Base-by-base conservation (phyloP, 2,113 vertebrate genomes). In the Sprattus sprattus region DNA sequence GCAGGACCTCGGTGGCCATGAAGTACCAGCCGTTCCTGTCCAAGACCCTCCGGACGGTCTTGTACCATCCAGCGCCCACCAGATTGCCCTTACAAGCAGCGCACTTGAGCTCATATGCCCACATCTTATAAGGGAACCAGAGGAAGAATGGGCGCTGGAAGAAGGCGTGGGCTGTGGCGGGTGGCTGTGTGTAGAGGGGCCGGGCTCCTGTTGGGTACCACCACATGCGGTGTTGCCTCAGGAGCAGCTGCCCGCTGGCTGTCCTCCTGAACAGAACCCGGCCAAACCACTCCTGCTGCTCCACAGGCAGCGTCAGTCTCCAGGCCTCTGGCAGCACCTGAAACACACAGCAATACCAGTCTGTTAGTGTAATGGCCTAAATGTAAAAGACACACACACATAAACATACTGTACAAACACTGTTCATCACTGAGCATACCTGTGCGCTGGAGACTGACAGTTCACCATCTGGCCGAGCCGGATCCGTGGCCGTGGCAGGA, bases 21-120 rank as follows among this genome's bases (percentile, higher is more conserved):
- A 83, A 88, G 82, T 82, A 88, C 87, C 87, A 88, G n/a, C 87
- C 84, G 2, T 75, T 80, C 47, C 50, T 28, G 82, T 88, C 82
- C 49, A 85, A 83, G 47, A 88, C 82, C 45, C 81, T 86, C 8
- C 81, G 60, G 60, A 85, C 81, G 2, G 50, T 85, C 60, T 83
- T 32, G 64, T 80, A 83, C 5, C 85, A 20, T 4, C 83, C 84
- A 28, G 57, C 45, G 4, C n/a, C 83, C 39, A 78, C 54, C 45
- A 45, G 50, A 50, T 60, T 71, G 6, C 71, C 82, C 0, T 47
- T 50, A 50, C 82, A 50, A 25, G 39, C 49, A 25, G 46, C 11
- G 82, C 85, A 83, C 6, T 7, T 5, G 6, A 83, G 71, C 7
- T 45, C 78, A 39, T 83, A 86, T 0, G 32, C 82, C 86, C 82